phyloP scores from a whole-genome alignment of 1,140 invertebrate genomes.

The Drosophila sturtevanti region DNA sequence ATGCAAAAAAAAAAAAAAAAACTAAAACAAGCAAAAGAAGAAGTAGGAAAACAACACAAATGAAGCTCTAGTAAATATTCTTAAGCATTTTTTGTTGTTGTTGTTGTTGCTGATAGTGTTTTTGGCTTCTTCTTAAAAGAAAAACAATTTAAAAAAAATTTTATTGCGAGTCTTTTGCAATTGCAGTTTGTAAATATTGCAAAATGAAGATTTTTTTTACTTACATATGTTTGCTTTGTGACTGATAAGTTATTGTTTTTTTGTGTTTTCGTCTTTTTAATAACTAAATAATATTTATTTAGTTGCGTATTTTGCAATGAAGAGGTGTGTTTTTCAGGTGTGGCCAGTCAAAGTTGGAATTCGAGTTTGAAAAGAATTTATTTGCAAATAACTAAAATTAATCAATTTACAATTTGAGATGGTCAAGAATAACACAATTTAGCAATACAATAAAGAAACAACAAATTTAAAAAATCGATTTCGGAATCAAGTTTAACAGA shows the following conservation, averaged over 20 bases:
- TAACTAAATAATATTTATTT: constrained; percentile 1
- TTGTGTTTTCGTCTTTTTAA: background rate
- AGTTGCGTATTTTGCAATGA: constrained; percentile 41
- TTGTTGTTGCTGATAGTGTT: background rate
- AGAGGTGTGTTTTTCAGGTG: constrained; percentile 22
- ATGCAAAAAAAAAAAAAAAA: constrained; percentile 44
- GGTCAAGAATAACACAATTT: too few relatives aligned
- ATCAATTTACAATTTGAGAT: too few relatives aligned
- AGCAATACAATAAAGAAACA: too few relatives aligned
- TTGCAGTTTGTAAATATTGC: constrained; percentile 42
- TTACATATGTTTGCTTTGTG: background rate
- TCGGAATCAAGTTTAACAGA: too few relatives aligned
- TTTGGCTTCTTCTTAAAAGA: background rate
- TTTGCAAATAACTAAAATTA: background rate
- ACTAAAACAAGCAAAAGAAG: constrained; percentile 7
- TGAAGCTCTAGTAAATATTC: constrained; percentile 41
- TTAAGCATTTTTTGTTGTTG: constrained; percentile 4
- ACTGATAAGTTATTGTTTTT: constrained; percentile 38
- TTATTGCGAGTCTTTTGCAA: constrained; percentile 30
- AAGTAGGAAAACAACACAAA: constrained; percentile 1
- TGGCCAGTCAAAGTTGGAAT: background rate
- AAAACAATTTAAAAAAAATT: constrained; percentile 11
- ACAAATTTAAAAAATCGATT: too few relatives aligned
- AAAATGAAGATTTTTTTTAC: constrained; percentile 25
- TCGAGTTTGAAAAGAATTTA: background rate